phyloP scores from a whole-genome alignment of 1,140 invertebrate genomes.

The Dreissena rostriformis region DNA sequence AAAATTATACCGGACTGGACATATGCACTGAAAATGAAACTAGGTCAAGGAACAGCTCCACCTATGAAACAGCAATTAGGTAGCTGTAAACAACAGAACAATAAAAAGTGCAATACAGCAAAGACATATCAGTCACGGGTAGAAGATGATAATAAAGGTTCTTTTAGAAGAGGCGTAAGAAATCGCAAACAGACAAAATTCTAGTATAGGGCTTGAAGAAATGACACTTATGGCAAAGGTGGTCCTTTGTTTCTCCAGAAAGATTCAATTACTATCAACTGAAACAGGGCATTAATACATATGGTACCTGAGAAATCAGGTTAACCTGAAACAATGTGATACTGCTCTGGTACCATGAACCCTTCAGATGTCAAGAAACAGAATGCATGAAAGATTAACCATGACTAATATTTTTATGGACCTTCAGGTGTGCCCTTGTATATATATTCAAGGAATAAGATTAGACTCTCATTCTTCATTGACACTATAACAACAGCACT shows the following conservation, averaged over 20 bases:
- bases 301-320: too few species aligned
- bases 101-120: neutral
- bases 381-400: neutral
- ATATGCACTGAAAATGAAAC: neutral
- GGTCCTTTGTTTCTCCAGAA: neutral
- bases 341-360: neutral
- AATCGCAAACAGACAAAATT: neutral
- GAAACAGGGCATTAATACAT: neutral
- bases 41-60: neutral
- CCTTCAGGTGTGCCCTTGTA: neutral
- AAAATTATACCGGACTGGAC: neutral
- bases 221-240: neutral
- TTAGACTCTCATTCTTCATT: neutral
- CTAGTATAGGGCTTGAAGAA: neutral
- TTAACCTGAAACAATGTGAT: neutral
- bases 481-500: neutral
- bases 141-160: neutral
- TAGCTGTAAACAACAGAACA: too few species aligned
- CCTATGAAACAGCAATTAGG: too few species aligned
- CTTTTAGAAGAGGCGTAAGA: neutral
- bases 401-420: neutral
- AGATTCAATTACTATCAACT: neutral
- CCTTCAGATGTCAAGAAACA: neutral
- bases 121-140: neutral
- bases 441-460: neutral